Base-by-base conservation (phyloP, 2,888 invertebrate genomes). In the Ashinkailepas kermadecensis region DNA sequence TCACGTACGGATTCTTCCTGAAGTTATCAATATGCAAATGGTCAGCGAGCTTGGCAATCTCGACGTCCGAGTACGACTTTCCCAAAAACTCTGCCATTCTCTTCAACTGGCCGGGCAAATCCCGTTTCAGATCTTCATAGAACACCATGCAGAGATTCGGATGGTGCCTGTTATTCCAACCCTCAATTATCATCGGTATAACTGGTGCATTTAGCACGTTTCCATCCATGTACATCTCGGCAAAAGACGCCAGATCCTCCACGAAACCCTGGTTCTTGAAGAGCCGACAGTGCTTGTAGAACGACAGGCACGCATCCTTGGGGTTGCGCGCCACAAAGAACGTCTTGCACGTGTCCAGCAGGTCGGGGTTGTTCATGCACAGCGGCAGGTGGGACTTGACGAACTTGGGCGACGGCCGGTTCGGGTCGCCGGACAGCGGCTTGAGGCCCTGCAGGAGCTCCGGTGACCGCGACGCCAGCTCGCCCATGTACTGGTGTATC, bases 301-400 rank as follows among this genome's bases (percentile, higher is more conserved):
- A 78, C 7, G 78, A 78, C 56, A 78, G 21, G n/a, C 78, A 78
- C 9, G 78, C 78, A 21, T 78, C 78, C 10, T 78, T 78, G 56
- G 78, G 78, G n/a, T 78, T 78, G 7, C 78, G 54, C 78, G 78
- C 78, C 56, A 78, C 78, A 39, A 21, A 78, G 56, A 78, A 56
- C 56, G 56, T 56, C 39, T 78, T 78, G 56, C 78, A 78, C 21
- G 78, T 78, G 56, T 78, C 54, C 21, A 78, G 56, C 13, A 78
- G 78, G 2, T n/a, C 21, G 21, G 78, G 78, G 18, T 78, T 78
- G 78, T 78, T 78, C 78, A 78, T 78, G 21, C 56, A 78, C 56
- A 94, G 90, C 0, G 95, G 94, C 83, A 95, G 90, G 87, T 95
- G 95, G 0, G 94, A 93, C 87, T 94, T 92, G 81, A 92, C 90